phyloP scores from a whole-genome alignment of 1,140 invertebrate genomes.

The Conopomorpha cramerella region DNA sequence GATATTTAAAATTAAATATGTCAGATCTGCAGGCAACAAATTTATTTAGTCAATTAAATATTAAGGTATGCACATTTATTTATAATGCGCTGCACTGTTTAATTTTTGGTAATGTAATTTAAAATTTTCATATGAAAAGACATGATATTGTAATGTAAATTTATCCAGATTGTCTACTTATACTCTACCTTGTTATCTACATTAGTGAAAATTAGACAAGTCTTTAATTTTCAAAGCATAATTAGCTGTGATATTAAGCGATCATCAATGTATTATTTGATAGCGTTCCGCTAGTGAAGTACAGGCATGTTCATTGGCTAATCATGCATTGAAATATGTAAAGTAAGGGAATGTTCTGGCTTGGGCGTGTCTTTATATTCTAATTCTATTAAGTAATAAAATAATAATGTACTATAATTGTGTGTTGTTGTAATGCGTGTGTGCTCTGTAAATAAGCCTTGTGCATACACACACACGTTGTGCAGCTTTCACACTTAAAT shows the following conservation, averaged over 20 bases:
- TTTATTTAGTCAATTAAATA: constrained; percentile 65
- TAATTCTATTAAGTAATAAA: constrained; percentile 56
- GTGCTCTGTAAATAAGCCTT: constrained; percentile 59
- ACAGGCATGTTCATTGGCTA: constrained; percentile 57
- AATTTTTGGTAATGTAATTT: constrained; percentile 61
- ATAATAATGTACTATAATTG: constrained; percentile 56
- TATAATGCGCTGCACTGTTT: constrained; percentile 62
- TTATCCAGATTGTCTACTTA: constrained; percentile 59
- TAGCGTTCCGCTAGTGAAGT: constrained; percentile 53
- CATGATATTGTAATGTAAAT: constrained; percentile 61
- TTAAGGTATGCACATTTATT: constrained; percentile 64
- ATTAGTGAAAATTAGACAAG: constrained; percentile 60
- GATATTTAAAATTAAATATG: constrained; percentile 61
- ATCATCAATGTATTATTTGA: constrained; percentile 57
- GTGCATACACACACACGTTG: constrained; percentile 58
- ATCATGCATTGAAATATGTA: constrained; percentile 60
- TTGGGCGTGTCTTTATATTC: constrained; percentile 57
- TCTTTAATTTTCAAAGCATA: constrained; percentile 61
- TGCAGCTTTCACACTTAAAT: constrained; percentile 58
- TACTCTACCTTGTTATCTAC: constrained; percentile 59
- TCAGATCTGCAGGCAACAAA: constrained; percentile 62
- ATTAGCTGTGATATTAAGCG: constrained; percentile 61
- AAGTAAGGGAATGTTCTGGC: constrained; percentile 47
- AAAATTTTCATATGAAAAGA: constrained; percentile 60
- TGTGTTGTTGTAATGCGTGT: constrained; percentile 51